These are phyloP conservation scores for Seladonia tumulorum DNA, from an alignment of 2,888 invertebrate genomes.

Conservation along the genomic window DNA sequence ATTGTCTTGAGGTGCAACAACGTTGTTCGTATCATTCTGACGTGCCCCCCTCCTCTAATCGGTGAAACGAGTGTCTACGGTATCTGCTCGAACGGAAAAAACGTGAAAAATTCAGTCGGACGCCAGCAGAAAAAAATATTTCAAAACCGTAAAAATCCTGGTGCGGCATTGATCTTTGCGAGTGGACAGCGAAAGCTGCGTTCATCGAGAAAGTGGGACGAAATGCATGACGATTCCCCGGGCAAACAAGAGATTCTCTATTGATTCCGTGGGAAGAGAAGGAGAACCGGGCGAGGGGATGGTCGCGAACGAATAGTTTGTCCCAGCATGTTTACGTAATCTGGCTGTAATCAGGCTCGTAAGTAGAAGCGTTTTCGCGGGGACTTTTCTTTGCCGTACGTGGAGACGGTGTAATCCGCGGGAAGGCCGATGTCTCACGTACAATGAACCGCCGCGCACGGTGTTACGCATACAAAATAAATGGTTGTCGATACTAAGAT, in stretches of 20 bases:
- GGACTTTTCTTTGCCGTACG: conserved; percentile 35
- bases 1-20: neutral
- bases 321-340: conserved; percentile 43
- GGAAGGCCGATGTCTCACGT: conserved; percentile 77
- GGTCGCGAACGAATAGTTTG: conserved; percentile 18
- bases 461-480: conserved; percentile 75
- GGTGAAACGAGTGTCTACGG: neutral
- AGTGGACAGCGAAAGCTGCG: conserved; percentile 4
- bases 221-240: neutral
- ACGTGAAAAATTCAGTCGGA: neutral
- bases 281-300: too few species aligned
- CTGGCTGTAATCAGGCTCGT: conserved; percentile 49
- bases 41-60: neutral
- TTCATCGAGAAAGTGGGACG: conserved; percentile 18
- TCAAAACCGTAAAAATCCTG: conserved; percentile 27
- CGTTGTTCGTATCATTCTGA: neutral
- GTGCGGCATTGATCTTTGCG: conserved; percentile 18
- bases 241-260: conserved; percentile 10
- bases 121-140: conserved; percentile 45
- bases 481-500: conserved; percentile 56
- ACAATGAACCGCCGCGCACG: conserved; percentile 71
- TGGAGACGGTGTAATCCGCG: conserved; percentile 75
- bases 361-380: conserved; percentile 46
- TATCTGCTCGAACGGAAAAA: neutral
- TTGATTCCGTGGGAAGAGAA: neutral